phyloP scores from a whole-genome alignment of 2,113 vertebrate species.

The Seriola aureovittata region DNA sequence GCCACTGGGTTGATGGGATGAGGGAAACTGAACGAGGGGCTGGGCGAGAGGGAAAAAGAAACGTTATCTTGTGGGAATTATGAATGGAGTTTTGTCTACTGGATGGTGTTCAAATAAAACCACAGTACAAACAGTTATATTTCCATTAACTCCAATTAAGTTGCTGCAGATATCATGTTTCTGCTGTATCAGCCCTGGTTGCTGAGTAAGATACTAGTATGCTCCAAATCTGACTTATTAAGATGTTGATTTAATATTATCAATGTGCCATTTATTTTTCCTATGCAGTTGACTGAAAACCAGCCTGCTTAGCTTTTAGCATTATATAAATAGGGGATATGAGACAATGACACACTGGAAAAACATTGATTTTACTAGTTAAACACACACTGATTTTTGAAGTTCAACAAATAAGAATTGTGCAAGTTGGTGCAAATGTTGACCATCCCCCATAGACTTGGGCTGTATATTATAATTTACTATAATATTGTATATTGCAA shows the following conservation, averaged over 20 bases:
- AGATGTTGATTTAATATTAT: neutral
- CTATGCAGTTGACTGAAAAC: too few species aligned
- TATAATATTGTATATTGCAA: too few species aligned
- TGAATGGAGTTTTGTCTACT: neutral
- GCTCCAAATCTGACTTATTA: neutral
- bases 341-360: neutral
- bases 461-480: too few species aligned
- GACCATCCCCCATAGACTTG: too few species aligned
- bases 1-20: constrained; percentile 95
- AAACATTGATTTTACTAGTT: neutral
- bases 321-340: too few species aligned
- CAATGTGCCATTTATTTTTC: too few species aligned
- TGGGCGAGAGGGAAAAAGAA: constrained; percentile 64
- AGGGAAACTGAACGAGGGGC: constrained; percentile 95
- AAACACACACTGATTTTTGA: neutral
- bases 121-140: neutral
- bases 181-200: neutral
- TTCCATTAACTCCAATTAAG: neutral
- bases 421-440: too few species aligned
- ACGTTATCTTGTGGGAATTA: neutral
- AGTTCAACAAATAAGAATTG: too few species aligned
- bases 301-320: too few species aligned
- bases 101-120: neutral
- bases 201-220: neutral
- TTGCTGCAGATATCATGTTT: neutral